Conservation (phyloP, 2,888 invertebrate species). For the Meta bourneti region DNA sequence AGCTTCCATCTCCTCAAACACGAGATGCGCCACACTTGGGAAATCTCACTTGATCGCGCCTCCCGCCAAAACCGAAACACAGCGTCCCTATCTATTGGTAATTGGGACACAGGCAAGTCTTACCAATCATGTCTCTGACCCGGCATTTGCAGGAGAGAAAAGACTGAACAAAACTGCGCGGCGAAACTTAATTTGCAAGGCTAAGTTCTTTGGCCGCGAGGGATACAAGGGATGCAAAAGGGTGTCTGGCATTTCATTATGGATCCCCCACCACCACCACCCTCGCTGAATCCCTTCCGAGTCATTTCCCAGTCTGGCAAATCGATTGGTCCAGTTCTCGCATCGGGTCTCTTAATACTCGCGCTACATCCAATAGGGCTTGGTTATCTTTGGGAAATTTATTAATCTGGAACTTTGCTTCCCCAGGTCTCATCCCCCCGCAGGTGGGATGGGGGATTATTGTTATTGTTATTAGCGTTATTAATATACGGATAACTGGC, state of each 20-base stretch:
- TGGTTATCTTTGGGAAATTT: neutral
- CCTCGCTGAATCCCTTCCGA: slow-evolving; percentile 21
- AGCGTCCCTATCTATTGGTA: slow-evolving; percentile 49
- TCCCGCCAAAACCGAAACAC: slow-evolving; percentile 35
- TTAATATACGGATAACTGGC: slow-evolving; percentile 24
- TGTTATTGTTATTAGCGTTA: slow-evolving; percentile 29
- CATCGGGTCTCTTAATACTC: neutral
- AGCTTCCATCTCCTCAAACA: neutral
- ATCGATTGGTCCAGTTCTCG: slow-evolving; percentile 29
- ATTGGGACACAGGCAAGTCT: slow-evolving; percentile 49
- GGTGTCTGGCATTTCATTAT: slow-evolving; percentile 54
- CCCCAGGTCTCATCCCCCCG: neutral
- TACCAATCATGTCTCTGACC: slow-evolving; percentile 36
- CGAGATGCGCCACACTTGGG: slow-evolving; percentile 20
- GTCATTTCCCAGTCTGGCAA: slow-evolving; percentile 39
- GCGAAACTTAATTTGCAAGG: slow-evolving; percentile 70
- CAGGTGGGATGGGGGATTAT: neutral
- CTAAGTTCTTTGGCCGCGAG: slow-evolving; percentile 55
- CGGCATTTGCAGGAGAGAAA: neutral
- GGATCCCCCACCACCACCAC: neutral
- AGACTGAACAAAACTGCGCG: slow-evolving; percentile 43
- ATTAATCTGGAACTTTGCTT: neutral
- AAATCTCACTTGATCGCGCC: slow-evolving; percentile 48
- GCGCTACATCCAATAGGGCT: neutral
- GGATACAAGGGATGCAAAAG: neutral